Base-by-base conservation (phyloP, 2,888 invertebrate species). In the Trichacis sp. region DNA sequence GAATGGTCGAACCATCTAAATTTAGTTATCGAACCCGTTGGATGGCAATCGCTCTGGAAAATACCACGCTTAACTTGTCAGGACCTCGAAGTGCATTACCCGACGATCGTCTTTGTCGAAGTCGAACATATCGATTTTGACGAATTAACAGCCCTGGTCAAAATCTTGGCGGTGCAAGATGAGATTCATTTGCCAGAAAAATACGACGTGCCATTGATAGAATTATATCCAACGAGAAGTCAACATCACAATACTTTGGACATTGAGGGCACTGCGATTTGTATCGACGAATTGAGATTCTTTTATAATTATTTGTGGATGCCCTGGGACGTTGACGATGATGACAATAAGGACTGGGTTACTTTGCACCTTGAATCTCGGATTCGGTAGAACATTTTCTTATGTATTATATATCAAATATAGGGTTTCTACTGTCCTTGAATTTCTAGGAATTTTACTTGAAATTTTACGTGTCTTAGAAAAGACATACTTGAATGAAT, bases 41-140 rank as follows among this genome's bases (percentile, higher is more conserved):
- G 91, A 0, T 91, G 91, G 91, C 89, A 89, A 73, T 91, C 90
- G 0, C 73, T 91, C 6, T 91, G 91, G 91, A 91, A 91, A 80
- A 86, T 91, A 6, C 89, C 91, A 0, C 87, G 90, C 53, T 77
- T 86, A 2, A 88, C 87, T 33, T 91, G 91, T 74, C 89, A 89
- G 73, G 87, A 87, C 63, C 87, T 90, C 81, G 87, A 89, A 64
- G 88, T 90, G 11, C 87, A 89, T 70, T 91, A 88, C 79, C 91
- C 91, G 0, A 89, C 90, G 47, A 84, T 90, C 24, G 90, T 90
- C 0, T 86, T 88, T 11, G 86, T 90, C 4, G 85, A 88, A 14
- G 87, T 90, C 0, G 86, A 88, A 53, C 85, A 87, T 2, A 86
- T 90, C 0, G 87, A 89, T 72, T 88, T 87, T 70, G 82, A 86